Conservation (phyloP, 1,140 invertebrate genomes). For the Drosophila repleta region DNA sequence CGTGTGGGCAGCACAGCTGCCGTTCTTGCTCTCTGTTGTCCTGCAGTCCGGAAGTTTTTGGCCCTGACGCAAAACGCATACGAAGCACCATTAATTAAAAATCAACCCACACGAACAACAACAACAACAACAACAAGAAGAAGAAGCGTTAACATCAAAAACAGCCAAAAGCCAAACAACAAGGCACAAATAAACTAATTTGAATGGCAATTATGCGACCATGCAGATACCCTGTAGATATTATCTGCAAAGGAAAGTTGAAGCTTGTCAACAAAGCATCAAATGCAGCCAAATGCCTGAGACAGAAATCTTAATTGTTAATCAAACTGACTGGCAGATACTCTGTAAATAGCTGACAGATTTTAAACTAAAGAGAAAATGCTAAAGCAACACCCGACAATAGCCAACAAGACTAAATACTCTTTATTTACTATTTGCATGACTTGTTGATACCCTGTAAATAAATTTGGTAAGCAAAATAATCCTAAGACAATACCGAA, state of each 20-base stretch:
- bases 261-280: too few species aligned
- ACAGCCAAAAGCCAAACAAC: constrained; percentile 40
- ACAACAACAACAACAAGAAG: constrained; percentile 11
- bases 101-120: constrained; percentile 64
- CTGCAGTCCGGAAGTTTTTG: constrained; percentile 44
- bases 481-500: too few species aligned
- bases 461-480: too few species aligned
- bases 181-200: constrained; percentile 31
- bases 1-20: constrained; percentile 20
- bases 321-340: background rate
- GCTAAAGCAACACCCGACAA: too few species aligned
- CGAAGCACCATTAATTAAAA: constrained; percentile 74
- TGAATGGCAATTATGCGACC: background rate
- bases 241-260: too few species aligned
- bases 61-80: constrained; percentile 64
- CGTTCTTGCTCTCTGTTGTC: constrained; percentile 17
- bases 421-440: too few species aligned
- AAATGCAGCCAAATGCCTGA: too few species aligned
- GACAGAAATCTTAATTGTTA: too few species aligned
- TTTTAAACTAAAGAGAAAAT: too few species aligned
- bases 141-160: constrained; percentile 46
- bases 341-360: too few species aligned
- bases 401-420: too few species aligned
- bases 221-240: background rate
- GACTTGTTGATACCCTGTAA: background rate